Percentiles rank a stretch among this genome's conserved stretches.
Conservation (phyloP, 2,113 vertebrate genomes). For the Arvicanthis niloticus region DNA sequence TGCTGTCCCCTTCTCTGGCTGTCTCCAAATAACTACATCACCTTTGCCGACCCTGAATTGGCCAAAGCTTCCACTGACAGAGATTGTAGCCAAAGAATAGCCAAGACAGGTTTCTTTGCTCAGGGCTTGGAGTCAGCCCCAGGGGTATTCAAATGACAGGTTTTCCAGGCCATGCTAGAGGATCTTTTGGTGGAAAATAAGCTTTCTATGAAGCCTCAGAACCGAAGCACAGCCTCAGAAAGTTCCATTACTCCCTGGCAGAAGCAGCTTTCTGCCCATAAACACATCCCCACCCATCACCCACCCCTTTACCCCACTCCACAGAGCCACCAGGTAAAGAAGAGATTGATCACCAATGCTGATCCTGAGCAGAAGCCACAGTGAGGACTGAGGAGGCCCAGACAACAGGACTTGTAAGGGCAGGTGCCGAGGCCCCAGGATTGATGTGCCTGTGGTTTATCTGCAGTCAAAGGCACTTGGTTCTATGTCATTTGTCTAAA, state of each 20-base stretch:
- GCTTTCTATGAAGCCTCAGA: background rate
- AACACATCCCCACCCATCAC: background rate
- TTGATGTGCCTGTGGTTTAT: background rate
- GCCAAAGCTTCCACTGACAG: background rate
- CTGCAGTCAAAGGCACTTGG: background rate
- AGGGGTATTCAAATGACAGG: background rate
- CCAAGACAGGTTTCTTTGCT: background rate
- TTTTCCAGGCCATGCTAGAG: background rate
- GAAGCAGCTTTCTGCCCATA: background rate
- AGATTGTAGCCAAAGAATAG: background rate
- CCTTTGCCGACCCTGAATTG: background rate
- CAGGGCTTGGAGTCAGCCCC: background rate
- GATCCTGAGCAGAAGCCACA: fast-evolving
- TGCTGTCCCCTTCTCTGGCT: fast-evolving
- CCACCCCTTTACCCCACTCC: fast-evolving
- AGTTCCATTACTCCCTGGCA: background rate
- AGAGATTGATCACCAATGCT: background rate
- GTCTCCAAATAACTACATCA: background rate
- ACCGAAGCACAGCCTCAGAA: background rate
- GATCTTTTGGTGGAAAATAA: background rate
- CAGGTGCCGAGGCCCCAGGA: fast-evolving
- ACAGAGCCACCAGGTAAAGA: background rate
- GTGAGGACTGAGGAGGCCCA: background rate
- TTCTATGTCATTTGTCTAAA: conserved; percentile 48
- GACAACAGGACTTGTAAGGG: background rate